phyloP scores from a whole-genome alignment of 1,140 invertebrate genomes.

The Ylistrum balloti region DNA sequence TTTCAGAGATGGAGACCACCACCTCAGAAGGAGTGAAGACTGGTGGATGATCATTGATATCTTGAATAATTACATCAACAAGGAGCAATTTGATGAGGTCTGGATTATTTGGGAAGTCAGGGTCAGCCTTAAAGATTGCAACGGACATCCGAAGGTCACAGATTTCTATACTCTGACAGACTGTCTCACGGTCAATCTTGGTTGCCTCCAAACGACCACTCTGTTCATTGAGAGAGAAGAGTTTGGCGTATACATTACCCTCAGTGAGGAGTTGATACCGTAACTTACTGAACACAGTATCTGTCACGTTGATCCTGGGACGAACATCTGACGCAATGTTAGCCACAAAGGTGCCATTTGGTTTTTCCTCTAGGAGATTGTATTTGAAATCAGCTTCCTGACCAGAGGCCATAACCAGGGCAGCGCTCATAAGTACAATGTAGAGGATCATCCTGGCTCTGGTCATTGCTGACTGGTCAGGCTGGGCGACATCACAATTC shows the following conservation, averaged over 20 bases:
- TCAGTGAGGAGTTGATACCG: constrained; percentile 55
- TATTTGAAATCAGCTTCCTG: constrained; percentile 51
- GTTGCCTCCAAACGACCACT: constrained; percentile 57
- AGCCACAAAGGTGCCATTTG: constrained; percentile 50
- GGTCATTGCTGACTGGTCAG: constrained; percentile 16
- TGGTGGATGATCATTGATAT: constrained; percentile 97
- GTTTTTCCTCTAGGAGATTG: constrained; percentile 51
- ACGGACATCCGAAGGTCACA: constrained; percentile 63
- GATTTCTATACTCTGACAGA: constrained; percentile 52
- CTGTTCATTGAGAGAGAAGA: constrained; percentile 61
- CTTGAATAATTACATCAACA: constrained; percentile 79
- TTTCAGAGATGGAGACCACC: constrained; percentile 80
- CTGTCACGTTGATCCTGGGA: constrained; percentile 42
- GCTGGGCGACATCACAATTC: not conserved
- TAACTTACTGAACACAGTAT: constrained; percentile 41
- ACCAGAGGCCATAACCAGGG: not conserved
- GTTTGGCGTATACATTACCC: constrained; percentile 51
- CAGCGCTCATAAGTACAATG: not conserved
- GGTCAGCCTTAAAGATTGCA: constrained; percentile 51
- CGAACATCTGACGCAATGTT: constrained; percentile 55
- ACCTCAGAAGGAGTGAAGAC: constrained; percentile 84
- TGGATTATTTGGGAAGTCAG: not conserved
- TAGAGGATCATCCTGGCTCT: not conserved
- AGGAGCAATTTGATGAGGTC: constrained; percentile 63
- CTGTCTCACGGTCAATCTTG: constrained; percentile 64